Conservation (phyloP, 2,113 vertebrate species). For the Anarhynchus alexandrinus region DNA sequence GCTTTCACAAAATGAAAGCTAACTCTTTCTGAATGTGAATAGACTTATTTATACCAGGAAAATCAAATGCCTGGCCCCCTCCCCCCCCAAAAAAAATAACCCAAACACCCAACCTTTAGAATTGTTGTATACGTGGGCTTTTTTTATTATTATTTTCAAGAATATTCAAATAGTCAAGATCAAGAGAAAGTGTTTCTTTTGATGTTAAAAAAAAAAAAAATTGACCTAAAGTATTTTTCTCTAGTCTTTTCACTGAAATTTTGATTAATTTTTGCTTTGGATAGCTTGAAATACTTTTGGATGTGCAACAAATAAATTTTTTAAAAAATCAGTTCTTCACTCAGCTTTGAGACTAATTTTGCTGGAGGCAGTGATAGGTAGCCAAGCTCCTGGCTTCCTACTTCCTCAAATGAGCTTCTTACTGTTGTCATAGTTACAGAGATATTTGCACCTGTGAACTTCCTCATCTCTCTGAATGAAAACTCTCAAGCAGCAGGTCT, state of each 20-base stretch:
- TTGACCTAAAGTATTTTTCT: not conserved
- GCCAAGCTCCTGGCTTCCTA: not conserved
- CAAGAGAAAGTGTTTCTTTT: not conserved
- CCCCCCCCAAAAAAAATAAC: fast-evolving
- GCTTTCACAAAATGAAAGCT: not conserved
- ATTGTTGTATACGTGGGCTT: not conserved
- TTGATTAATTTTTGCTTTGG: not conserved
- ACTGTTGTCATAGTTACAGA: not conserved
- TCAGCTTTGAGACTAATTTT: not conserved
- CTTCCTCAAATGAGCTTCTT: not conserved
- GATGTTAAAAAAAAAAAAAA: not conserved
- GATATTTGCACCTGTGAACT: not conserved
- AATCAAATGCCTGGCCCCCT: not conserved
- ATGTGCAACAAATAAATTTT: not conserved
- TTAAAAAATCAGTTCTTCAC: not conserved
- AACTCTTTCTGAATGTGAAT: not conserved
- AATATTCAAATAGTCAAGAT: not conserved
- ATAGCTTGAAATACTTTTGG: not conserved
- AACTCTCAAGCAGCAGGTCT: not conserved
- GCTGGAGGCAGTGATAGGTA: not conserved
- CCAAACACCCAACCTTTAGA: fast-evolving
- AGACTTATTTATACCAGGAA: not conserved
- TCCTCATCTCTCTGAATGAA: not conserved
- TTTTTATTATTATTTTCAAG: not conserved
- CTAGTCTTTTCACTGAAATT: not conserved